Percentiles rank a stretch among this genome's conserved stretches.
phyloP scores from a whole-genome alignment of 1,140 invertebrate species.

The Drosophila teissieri region DNA sequence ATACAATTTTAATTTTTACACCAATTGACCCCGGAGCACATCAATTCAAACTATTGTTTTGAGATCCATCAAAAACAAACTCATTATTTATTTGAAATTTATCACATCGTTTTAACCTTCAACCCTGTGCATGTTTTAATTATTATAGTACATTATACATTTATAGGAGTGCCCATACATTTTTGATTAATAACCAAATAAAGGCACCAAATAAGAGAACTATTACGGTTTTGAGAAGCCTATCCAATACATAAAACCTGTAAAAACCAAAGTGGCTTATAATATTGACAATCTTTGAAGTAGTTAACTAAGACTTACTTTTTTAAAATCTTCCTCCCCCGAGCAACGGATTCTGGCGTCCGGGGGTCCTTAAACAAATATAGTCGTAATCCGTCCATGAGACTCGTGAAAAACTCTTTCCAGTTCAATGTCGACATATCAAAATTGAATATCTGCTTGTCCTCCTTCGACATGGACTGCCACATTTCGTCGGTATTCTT shows the following conservation, averaged over 20 bases:
- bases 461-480: slow-evolving; percentile 86
- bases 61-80: neutral
- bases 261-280: neutral
- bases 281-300: neutral
- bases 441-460: slow-evolving; percentile 88
- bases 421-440: slow-evolving; percentile 88
- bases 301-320: neutral
- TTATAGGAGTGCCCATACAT: neutral
- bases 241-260: slow-evolving; percentile 6
- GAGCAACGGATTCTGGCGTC: slow-evolving; percentile 85
- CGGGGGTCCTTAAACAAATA: slow-evolving; percentile 89
- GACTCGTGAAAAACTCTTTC: slow-evolving; percentile 86
- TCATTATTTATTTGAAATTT: neutral
- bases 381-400: slow-evolving; percentile 87
- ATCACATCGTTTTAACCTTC: neutral
- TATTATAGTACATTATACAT: neutral
- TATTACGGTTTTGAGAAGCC: neutral
- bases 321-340: neutral
- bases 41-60: neutral
- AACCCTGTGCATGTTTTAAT: neutral
- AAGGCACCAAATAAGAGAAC: neutral
- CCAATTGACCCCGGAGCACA: too few relatives aligned
- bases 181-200: neutral
- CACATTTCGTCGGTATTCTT: slow-evolving; percentile 87
- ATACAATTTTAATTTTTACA: too few relatives aligned